phyloP scores from a whole-genome alignment of 2,113 vertebrate species.

The Phylloscopus trochilus region DNA sequence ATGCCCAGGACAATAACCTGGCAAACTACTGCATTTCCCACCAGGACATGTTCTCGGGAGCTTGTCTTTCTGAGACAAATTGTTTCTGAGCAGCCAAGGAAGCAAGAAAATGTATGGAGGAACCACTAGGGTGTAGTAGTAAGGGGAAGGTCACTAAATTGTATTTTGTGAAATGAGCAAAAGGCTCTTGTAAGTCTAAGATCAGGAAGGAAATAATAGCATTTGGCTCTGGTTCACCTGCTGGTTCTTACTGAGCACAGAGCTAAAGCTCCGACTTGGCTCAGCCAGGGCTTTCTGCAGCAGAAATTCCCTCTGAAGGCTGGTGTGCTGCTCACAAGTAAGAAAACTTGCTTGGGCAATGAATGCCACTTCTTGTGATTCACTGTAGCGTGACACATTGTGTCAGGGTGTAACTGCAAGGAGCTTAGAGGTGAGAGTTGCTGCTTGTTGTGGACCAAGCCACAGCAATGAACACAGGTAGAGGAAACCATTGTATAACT shows the following conservation, averaged over 20 bases:
- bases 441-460: neutral
- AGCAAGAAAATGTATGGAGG: neutral
- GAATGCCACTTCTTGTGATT: neutral
- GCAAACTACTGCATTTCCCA: neutral
- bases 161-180: neutral
- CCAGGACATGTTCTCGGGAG: neutral
- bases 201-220: neutral
- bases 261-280: neutral
- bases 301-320: neutral
- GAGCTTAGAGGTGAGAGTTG: neutral
- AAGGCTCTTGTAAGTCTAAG: neutral
- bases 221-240: neutral
- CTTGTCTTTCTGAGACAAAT: neutral
- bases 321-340: accelerated
- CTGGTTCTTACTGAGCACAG: neutral
- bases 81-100: neutral
- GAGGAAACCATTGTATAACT: neutral
- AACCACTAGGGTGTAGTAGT: neutral
- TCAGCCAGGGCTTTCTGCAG: neutral
- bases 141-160: neutral
- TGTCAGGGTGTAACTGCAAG: neutral
- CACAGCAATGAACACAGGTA: neutral
- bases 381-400: neutral
- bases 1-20: neutral
- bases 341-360: neutral